These are phyloP conservation scores for Macrocentrus cingulum DNA, from an alignment of 1,140 invertebrate genomes.

Conservation along the genomic window DNA sequence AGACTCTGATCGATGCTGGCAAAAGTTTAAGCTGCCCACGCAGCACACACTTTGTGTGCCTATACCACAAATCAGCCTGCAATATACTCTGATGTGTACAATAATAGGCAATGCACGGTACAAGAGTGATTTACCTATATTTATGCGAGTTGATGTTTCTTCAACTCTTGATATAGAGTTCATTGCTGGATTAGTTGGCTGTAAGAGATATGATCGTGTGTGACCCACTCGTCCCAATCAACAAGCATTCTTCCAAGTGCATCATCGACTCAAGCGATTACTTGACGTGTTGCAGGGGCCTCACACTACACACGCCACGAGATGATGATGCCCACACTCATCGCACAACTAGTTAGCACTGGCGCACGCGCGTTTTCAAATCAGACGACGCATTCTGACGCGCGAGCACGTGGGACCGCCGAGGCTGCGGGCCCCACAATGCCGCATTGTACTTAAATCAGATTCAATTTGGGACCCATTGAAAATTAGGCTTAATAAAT, in stretches of 20 bases:
- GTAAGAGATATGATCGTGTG: not conserved
- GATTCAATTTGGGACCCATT: slow-evolving; percentile 60
- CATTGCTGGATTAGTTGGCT: slow-evolving; percentile 6
- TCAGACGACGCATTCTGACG: slow-evolving; percentile 45
- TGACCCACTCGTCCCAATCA: slow-evolving; percentile 38
- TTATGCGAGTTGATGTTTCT: too few species aligned
- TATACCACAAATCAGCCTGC: too few species aligned
- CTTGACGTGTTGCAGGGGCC: slow-evolving; percentile 6
- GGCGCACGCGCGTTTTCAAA: slow-evolving; percentile 35
- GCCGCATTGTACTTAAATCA: slow-evolving; percentile 59
- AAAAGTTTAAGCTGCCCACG: too few species aligned
- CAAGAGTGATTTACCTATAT: too few species aligned
- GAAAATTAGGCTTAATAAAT: slow-evolving; percentile 61
- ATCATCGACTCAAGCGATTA: slow-evolving; percentile 8
- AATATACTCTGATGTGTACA: too few species aligned
- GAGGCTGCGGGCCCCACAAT: slow-evolving; percentile 42
- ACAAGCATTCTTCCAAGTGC: slow-evolving; percentile 44
- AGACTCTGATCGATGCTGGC: slow-evolving; percentile 30
- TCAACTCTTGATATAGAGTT: too few species aligned
- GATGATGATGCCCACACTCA: slow-evolving; percentile 22
- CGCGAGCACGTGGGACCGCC: slow-evolving; percentile 25
- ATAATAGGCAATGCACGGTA: too few species aligned
- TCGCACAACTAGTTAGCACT: slow-evolving; percentile 19
- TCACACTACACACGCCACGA: slow-evolving; percentile 1
- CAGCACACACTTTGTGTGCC: too few species aligned